Base-by-base conservation (phyloP, 2,113 vertebrate species). In the Platysteira castanea region DNA sequence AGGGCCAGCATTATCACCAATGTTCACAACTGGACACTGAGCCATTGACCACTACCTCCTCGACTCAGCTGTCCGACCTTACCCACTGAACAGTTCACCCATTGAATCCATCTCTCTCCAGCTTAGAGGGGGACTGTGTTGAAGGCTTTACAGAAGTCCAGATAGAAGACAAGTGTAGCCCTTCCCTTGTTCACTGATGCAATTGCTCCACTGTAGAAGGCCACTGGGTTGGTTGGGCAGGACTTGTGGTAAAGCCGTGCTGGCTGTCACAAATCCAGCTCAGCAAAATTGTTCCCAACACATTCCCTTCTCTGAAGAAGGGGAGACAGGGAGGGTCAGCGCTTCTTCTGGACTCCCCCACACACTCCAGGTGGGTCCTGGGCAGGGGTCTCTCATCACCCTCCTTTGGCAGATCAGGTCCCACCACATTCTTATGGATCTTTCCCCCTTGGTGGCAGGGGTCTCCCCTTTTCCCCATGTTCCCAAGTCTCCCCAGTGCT, bases 281-380 rank as follows among this genome's bases (percentile, higher is more conserved):
- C 44, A 57, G n/a, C 14, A 69, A 63, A 61, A 33, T 28, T 13
- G 22, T 70, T 64, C 8, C 18, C 2, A 31, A 27, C 9, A 50
- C 9, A 13, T 35, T 18, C 13, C 13, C 15, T 7, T 41, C n/a
- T 53, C 57, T 83, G 67, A 44, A 76, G 71, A 54, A 83, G 47
- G 17, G 22, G 63, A 57, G 16, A 50, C 24, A 17, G 19, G 6
- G n/a, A 78, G 9, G 19, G 7, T 53, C 17, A 54, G 28, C 0
- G 0, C 27, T 87, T 13, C 8, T 44, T 13, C 22, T 35, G 61
- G 15, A 10, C n/a, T 71, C 2, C 11, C 3, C 2, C 2, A 7
- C 21, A 1, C 22, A 37, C 7, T 7, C 20, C 13, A 37, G 1
- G 21, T 6, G 4, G 7, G 15, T 65, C 27, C 44, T 65, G 44